Conservation (phyloP, 2,888 invertebrate genomes). For the Troglohyphantes excavatus region DNA sequence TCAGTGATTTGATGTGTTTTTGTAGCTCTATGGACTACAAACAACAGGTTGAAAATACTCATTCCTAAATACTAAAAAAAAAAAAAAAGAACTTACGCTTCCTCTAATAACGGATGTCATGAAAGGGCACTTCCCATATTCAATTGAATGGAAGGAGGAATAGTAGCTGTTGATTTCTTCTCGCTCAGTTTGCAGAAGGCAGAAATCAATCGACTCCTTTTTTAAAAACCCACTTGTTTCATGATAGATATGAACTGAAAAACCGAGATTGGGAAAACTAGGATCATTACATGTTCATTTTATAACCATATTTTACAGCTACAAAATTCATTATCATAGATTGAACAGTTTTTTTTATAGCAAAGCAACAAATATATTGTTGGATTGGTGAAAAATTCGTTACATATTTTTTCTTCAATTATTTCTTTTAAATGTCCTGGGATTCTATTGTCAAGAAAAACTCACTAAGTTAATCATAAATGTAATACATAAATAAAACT, state of each 20-base stretch:
- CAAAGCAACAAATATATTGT: too few relatives aligned
- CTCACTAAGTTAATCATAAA: too few relatives aligned
- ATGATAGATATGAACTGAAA: conserved; percentile 70
- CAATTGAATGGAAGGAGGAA: conserved; percentile 63
- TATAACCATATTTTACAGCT: too few relatives aligned
- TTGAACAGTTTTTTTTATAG: too few relatives aligned
- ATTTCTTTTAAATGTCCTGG: too few relatives aligned
- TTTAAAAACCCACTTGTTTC: conserved; percentile 53
- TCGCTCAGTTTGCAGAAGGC: conserved; percentile 65
- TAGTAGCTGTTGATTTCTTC: conserved; percentile 56
- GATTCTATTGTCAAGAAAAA: too few relatives aligned
- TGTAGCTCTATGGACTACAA: too few relatives aligned
- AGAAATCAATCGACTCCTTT: conserved; percentile 70
- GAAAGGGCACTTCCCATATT: conserved; percentile 71
- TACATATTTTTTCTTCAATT: too few relatives aligned
- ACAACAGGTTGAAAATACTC: too few relatives aligned
- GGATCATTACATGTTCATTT: not conserved
- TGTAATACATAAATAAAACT: too few relatives aligned
- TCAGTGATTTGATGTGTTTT: not conserved
- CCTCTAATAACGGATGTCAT: conserved; percentile 59
- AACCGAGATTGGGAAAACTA: not conserved
- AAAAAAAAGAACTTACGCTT: conserved; percentile 48
- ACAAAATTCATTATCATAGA: too few relatives aligned
- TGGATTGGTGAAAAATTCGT: too few relatives aligned
- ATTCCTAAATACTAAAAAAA: not conserved